Base-by-base conservation (phyloP, 2,113 vertebrate genomes). In the Galeopterus variegatus region DNA sequence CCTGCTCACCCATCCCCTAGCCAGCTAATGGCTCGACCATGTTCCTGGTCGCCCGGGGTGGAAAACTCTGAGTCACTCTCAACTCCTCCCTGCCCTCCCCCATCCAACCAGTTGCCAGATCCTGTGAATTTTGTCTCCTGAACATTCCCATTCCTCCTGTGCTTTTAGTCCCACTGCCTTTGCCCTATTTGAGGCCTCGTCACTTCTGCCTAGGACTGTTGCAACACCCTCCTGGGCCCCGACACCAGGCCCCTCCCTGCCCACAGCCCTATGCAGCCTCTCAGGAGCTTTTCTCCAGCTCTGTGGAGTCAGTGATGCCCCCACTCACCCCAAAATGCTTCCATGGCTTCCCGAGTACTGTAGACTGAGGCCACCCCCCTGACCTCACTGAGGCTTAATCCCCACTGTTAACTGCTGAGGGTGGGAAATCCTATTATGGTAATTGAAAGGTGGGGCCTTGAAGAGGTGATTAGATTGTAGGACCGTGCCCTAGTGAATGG, bases 11-110 rank as follows among this genome's bases (percentile, higher is more conserved):
- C 19, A 60, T 21, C n/a, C 76, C 80, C 77, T 18, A 17, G 90
- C 50, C 80, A 87, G 84, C 82, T 17, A 33, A 67, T 15, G 70
- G 56, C 56, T 85, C 85, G 85, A 62, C 31, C 17, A 0, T 58
- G 89, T 65, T 95, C 82, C 83, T 79, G 81, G 96, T 98, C 7
- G 17, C 62, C 64, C 36, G 0, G 0, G 17, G 67, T 92, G 96
- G 96, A 96, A 98, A 97, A 96, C 86, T 96, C 93, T 96, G 95
- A 98, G 94, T 97, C 97, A 98, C 54, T 24, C 77, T 88, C 82
- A 69, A 4, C 23, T 8, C 82, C 95, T 96, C 93, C 95, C 84
- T 8, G 33, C 62, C 88, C 87, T 89, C 95, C 87, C 75, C 69
- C 28, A 14, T 8, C 62, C 85, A 81, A 19, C 50, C n/a, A 48